Percentiles rank a stretch among this genome's conserved stretches.
phyloP scores from a whole-genome alignment of 2,113 vertebrate genomes.

The Megalops atlanticus region DNA sequence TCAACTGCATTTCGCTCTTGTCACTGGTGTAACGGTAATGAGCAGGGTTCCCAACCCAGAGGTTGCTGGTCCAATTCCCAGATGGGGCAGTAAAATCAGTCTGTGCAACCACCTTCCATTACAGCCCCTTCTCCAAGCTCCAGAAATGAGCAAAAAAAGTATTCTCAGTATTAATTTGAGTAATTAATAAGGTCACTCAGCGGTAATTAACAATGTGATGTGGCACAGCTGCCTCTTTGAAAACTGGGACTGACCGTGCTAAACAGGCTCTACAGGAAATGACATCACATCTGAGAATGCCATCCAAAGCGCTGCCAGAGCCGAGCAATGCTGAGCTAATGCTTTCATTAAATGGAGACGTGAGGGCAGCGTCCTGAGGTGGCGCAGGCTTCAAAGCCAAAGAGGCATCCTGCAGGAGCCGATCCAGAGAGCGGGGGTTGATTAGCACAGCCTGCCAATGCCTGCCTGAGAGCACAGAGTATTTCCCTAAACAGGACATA shows the following conservation, averaged over 20 bases:
- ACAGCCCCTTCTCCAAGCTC: background rate
- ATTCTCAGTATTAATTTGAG: background rate
- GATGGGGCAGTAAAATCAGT: background rate
- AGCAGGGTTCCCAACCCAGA: background rate
- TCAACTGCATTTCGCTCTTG: background rate
- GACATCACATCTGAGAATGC: background rate
- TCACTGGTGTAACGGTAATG: background rate
- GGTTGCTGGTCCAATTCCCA: no score
- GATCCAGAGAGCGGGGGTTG: no score
- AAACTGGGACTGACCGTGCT: background rate
- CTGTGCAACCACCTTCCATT: background rate
- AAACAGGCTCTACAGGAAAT: background rate
- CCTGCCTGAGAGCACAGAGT: no score
- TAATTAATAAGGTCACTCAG: background rate
- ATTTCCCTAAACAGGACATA: no score
- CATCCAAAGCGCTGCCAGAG: background rate
- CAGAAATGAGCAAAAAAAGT: background rate
- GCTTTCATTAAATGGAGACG: background rate
- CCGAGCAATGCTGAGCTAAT: background rate
- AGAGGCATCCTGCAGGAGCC: no score
- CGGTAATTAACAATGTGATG: background rate
- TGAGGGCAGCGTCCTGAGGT: background rate
- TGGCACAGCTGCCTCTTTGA: background rate
- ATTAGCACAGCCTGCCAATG: no score
- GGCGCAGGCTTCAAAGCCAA: background rate